Conservation (phyloP, 2,113 vertebrate species). For the Cisticola juncidis region DNA sequence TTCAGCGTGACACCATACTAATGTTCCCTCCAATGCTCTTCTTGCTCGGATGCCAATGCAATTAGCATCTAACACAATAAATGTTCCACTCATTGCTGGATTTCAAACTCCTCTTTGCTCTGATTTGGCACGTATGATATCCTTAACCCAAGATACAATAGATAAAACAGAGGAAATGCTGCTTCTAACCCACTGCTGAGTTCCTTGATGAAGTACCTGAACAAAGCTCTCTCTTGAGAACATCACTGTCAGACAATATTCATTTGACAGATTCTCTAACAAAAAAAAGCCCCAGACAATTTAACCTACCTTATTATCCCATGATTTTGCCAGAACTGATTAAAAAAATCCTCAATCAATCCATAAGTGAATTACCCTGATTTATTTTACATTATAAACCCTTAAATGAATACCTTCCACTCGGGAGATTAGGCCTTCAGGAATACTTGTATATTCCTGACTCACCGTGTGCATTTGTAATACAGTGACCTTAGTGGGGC, state of each 20-base stretch:
- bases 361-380: not conserved
- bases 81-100: not conserved
- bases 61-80: not conserved
- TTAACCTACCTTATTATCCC: not conserved
- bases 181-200: not conserved
- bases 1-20: not conserved
- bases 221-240: not conserved
- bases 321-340: not conserved
- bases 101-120: not conserved
- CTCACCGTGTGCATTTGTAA: rapidly evolving
- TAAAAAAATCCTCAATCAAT: not conserved
- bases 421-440: not conserved
- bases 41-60: not conserved
- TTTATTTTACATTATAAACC: not conserved
- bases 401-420: rapidly evolving
- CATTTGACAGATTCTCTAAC: not conserved
- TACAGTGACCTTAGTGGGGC: not conserved
- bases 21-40: not conserved
- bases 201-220: not conserved
- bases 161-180: not conserved
- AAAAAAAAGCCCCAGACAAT: not conserved
- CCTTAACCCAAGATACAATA: not conserved
- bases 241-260: not conserved
- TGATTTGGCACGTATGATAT: rapidly evolving
- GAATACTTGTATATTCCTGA: not conserved